Conservation (phyloP, 2,113 vertebrate species). For the Cyanistes caeruleus region DNA sequence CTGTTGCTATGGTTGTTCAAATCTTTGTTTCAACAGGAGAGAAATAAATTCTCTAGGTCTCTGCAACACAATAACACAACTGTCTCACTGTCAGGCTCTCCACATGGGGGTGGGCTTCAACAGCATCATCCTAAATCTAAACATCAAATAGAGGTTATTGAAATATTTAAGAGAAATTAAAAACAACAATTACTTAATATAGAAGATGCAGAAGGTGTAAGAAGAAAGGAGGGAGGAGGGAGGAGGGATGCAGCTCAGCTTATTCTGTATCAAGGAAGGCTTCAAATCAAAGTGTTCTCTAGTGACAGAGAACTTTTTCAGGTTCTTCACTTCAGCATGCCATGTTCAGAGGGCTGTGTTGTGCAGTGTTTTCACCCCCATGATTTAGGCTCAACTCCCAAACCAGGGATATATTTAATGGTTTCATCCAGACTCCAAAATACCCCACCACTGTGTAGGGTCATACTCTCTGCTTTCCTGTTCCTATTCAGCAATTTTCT, state of each 20-base stretch:
- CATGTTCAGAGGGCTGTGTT: not conserved
- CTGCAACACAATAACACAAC: conserved; percentile 17
- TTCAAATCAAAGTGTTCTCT: not conserved
- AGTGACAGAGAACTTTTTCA: not conserved
- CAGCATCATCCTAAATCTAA: not conserved
- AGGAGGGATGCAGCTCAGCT: not conserved
- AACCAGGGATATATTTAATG: not conserved
- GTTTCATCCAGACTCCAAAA: not conserved
- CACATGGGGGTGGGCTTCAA: not conserved
- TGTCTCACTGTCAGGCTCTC: not conserved
- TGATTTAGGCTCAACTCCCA: not conserved
- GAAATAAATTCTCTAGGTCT: conserved; percentile 79
- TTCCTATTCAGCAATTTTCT: not conserved
- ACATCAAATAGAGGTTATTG: not conserved
- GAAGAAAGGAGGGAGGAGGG: not conserved
- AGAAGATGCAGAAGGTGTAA: not conserved
- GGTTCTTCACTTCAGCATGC: not conserved
- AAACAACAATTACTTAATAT: not conserved
- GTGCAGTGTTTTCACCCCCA: not conserved
- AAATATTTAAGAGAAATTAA: not conserved
- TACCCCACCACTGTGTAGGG: not conserved
- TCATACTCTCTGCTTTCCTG: not conserved
- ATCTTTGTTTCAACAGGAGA: conserved; percentile 80
- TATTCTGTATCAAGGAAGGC: not conserved
- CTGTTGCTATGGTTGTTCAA: conserved; percentile 76